phyloP scores from a whole-genome alignment of 2,888 invertebrate species.

The Teinopalpus imperialis region DNA sequence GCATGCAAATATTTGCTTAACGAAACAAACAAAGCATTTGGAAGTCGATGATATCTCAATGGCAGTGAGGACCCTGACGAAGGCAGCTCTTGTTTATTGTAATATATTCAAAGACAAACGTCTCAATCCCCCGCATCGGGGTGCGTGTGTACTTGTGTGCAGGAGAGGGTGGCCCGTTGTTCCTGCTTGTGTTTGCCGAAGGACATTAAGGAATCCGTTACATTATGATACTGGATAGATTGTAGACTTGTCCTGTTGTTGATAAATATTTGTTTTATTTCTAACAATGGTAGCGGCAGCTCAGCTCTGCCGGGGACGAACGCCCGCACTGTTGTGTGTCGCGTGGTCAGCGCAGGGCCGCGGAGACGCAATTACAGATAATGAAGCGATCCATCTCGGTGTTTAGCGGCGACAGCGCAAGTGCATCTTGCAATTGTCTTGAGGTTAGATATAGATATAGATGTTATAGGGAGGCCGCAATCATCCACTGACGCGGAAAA shows the following conservation, averaged over 20 bases:
- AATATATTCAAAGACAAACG: conserved; percentile 56
- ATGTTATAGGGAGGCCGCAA: no score
- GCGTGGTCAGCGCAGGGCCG: no score
- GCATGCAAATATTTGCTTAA: conserved; percentile 13
- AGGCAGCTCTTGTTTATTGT: conserved; percentile 39
- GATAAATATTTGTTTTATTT: neutral
- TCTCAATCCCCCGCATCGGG: conserved; percentile 45
- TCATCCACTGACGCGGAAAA: no score
- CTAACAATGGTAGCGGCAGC: no score
- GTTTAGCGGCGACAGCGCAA: no score
- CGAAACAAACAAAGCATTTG: conserved; percentile 12
- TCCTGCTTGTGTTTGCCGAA: conserved; percentile 7
- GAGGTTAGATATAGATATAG: no score
- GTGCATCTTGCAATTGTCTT: no score
- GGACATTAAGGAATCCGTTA: conserved; percentile 14
- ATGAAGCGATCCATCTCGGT: no score
- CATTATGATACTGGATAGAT: neutral
- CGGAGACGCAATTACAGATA: no score
- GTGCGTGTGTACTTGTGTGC: conserved; percentile 37
- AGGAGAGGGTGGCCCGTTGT: conserved; percentile 27
- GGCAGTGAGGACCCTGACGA: conserved; percentile 13
- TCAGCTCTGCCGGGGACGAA: no score
- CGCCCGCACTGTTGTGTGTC: no score
- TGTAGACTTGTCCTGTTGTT: neutral
- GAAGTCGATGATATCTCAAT: conserved; percentile 23